A percentile compares a stretch with the other conserved stretches of the same genome.
Evolutionary conservation across 2,113 vertebrate genomes (phyloP).

Genomic region (Octodon degus): DNA sequence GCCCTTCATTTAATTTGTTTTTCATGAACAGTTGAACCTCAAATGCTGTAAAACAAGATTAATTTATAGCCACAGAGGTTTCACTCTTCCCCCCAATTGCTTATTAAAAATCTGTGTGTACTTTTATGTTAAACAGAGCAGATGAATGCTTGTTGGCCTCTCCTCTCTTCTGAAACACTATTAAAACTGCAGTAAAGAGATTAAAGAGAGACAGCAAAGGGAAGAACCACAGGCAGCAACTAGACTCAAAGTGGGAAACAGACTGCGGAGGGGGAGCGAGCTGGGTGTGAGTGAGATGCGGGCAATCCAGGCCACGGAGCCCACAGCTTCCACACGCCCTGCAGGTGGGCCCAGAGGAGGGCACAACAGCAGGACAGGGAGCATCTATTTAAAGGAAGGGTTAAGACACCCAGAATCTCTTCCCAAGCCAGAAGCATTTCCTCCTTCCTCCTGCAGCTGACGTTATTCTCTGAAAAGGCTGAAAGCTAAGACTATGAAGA

Average conservation of each 20-base stretch:
- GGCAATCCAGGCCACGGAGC: background rate
- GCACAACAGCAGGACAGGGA: background rate
- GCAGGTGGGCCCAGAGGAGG: background rate
- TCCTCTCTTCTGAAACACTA: slow-evolving; percentile 47
- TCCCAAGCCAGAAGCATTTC: background rate
- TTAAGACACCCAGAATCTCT: background rate
- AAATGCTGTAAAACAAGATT: slow-evolving; percentile 57
- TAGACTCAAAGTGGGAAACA: background rate
- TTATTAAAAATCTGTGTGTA: slow-evolving; percentile 53
- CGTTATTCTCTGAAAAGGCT: slow-evolving; percentile 16
- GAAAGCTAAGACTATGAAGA: background rate
- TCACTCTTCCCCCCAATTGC: background rate
- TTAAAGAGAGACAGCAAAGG: background rate
- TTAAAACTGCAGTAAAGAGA: slow-evolving; percentile 54
- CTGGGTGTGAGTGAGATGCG: background rate
- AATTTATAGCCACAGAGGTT: slow-evolving; percentile 51
- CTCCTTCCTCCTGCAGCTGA: background rate
- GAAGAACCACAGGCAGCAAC: background rate
- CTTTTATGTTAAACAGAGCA: slow-evolving; percentile 60
- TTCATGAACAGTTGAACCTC: slow-evolving; percentile 59
- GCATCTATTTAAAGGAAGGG: background rate
- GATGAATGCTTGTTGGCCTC: background rate
- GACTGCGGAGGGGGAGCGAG: background rate
- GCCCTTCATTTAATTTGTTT: slow-evolving; percentile 71
- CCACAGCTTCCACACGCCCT: background rate